Evolutionary conservation across 2,888 invertebrate species (phyloP), one percentile per base, ranked within the genome.

Genomic region (Keiferia lycopersicella): DNA sequence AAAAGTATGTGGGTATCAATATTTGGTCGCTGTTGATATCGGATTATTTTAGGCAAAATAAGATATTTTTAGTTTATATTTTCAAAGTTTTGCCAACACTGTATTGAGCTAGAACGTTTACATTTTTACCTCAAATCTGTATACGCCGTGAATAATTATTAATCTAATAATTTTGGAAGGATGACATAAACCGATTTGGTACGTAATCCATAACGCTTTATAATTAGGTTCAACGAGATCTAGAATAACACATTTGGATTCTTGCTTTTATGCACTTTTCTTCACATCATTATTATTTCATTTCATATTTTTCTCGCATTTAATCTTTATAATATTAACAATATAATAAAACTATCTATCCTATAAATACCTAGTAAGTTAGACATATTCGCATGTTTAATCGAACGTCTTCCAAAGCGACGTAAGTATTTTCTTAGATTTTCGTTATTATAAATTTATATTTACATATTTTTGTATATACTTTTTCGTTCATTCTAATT

Each of bases 371-470:
- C 73, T 63, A 76, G 81, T 91, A 90, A 90, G 88, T 80, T 89
- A 89, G 86, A 69, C 69, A 72, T 88, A 88, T 84, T 85, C 80
- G 85, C 88, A 84, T 87, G 80, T 86, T 84, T 88, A 88, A 91
- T 91, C 89, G 79, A 85, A 88, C 90, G 91, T 91, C 91, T 91
- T 91, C 91, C 91, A 91, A 87, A 81, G 88, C 88, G 91, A 89
- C 91, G 91, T 89, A 86, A 89, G 85, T 79, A 80, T 20, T 75
- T 67, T 66, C 26, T 26, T 26, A 26, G n/a, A 64, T 71, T 65
- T 68, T 45, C 1, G 10, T 20, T 38, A n/a, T 56, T 51, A 60
- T 26, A 1, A 26, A 39, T 20, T 1, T 3, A 14, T 16, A 30
- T 26, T 60, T 48, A 20, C 22, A 0, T 53, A 22, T 2, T 8